phyloP scores from a whole-genome alignment of 1,140 invertebrate genomes.

The Drosophila lacteicornis region DNA sequence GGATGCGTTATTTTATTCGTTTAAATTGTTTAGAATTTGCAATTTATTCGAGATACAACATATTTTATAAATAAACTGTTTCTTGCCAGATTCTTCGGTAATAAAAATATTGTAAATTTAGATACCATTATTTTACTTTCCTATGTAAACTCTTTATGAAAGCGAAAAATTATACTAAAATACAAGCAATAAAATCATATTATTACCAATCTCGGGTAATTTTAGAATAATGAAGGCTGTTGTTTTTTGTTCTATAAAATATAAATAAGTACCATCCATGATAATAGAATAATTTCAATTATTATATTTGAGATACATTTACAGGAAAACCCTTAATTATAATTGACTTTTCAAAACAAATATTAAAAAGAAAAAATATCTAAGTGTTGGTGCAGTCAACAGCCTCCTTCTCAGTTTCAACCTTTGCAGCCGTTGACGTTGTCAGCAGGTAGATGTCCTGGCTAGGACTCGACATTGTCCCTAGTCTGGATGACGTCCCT shows the following conservation, averaged over 20 bases:
- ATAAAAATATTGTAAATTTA: too few relatives aligned
- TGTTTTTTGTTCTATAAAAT: too few relatives aligned
- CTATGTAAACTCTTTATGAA: too few relatives aligned
- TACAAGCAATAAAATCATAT: too few relatives aligned
- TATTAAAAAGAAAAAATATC: not conserved
- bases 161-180: too few relatives aligned
- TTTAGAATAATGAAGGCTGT: too few relatives aligned
- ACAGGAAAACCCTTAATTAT: not conserved
- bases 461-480: slow-evolving; percentile 55
- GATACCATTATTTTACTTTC: too few relatives aligned
- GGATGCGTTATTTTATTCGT: not conserved
- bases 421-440: slow-evolving; percentile 22
- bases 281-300: not conserved
- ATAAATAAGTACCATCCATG: too few relatives aligned
- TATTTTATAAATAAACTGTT: too few relatives aligned
- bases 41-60: not conserved
- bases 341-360: not conserved
- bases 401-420: slow-evolving; percentile 13
- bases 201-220: too few relatives aligned
- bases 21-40: not conserved
- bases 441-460: slow-evolving; percentile 52
- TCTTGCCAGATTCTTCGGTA: not conserved
- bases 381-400: slow-evolving; percentile 25
- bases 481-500: slow-evolving; percentile 35
- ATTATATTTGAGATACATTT: not conserved